A percentile compares a stretch with the other conserved stretches of the same genome.
Conservation (phyloP, 2,113 vertebrate species). For the Eonycteris spelaea region DNA sequence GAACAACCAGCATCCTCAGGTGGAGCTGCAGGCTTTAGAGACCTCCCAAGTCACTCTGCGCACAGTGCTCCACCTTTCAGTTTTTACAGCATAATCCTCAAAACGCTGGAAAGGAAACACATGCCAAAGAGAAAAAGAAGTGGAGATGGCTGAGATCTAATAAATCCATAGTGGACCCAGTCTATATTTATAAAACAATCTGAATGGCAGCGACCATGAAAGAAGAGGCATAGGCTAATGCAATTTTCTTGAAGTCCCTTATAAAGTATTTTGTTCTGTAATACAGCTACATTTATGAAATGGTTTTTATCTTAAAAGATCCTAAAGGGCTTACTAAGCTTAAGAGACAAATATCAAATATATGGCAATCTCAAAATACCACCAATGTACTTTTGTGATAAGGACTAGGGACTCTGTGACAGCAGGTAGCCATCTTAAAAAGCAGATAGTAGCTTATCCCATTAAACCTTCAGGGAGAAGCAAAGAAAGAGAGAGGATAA, state of each 20-base stretch:
- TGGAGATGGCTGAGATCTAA: not conserved
- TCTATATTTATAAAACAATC: not conserved
- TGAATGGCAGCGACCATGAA: not conserved
- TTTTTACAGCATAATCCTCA: not conserved
- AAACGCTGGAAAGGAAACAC: not conserved
- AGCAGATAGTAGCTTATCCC: constrained; percentile 23
- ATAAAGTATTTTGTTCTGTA: constrained; percentile 45
- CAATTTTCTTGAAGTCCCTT: constrained; percentile 51
- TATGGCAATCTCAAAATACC: not conserved
- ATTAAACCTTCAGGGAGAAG: not conserved
- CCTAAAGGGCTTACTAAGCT: constrained; percentile 51
- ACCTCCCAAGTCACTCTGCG: not conserved
- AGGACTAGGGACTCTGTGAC: not conserved
- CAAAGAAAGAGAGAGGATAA: not conserved
- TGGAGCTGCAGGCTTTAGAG: not conserved
- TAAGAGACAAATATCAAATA: constrained; percentile 36
- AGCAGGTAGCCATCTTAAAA: constrained; percentile 32
- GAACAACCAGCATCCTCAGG: rapidly evolving
- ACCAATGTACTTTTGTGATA: not conserved
- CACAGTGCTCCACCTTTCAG: not conserved
- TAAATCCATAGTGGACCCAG: not conserved
- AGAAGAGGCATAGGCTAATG: not conserved
- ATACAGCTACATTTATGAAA: constrained; percentile 55
- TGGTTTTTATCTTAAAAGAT: constrained; percentile 62
- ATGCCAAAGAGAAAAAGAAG: not conserved